Percentiles rank a stretch among this genome's conserved stretches.
These are phyloP conservation scores for Xanthorhoe designata DNA, from an alignment of 2,888 invertebrate genomes.

Conservation along the genomic window DNA sequence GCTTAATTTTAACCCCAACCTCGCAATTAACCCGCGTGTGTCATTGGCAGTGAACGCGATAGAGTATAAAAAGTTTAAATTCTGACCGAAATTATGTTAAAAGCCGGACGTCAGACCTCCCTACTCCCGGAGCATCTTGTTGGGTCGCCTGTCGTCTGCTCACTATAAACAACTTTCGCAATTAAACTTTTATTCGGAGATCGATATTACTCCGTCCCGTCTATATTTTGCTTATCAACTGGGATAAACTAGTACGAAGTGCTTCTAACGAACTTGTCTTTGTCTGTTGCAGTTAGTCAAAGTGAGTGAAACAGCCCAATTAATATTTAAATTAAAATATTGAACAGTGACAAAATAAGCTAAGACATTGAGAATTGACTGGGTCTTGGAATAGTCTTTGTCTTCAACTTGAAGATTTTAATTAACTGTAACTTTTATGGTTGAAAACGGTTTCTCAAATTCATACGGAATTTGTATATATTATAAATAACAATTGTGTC, in stretches of 20 bases:
- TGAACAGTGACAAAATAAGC: not conserved
- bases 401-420: too few relatives aligned
- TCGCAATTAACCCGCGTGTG: too few relatives aligned
- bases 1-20: too few relatives aligned
- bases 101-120: conserved; percentile 12
- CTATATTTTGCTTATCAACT: conserved; percentile 70
- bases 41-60: not conserved
- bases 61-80: not conserved
- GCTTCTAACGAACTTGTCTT: conserved; percentile 35
- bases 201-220: conserved; percentile 66
- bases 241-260: conserved; percentile 39
- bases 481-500: too few relatives aligned
- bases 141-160: conserved; percentile 66
- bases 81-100: not conserved
- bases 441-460: too few relatives aligned
- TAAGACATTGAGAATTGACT: not conserved
- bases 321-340: conserved; percentile 10
- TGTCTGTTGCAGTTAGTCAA: conserved; percentile 33
- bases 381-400: too few relatives aligned
- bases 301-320: conserved; percentile 40
- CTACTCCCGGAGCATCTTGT: conserved; percentile 46
- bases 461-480: too few relatives aligned
- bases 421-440: too few relatives aligned
- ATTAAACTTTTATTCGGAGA: conserved; percentile 80
- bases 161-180: conserved; percentile 79